phyloP scores from a whole-genome alignment of 2,888 invertebrate species.

The Aporophyla lueneburgensis region DNA sequence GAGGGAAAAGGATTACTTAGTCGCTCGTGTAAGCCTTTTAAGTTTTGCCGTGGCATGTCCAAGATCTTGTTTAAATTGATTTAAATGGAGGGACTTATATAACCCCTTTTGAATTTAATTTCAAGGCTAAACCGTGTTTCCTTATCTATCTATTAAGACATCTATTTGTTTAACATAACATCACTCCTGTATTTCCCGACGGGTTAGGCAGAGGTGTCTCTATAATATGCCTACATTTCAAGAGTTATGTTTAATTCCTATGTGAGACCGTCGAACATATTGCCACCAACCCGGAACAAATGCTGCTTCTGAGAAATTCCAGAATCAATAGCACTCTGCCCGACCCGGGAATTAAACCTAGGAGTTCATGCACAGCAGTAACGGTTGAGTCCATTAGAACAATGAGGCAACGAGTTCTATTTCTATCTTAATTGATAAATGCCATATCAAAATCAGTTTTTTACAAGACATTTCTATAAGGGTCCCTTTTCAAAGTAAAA shows the following conservation, averaged over 20 bases:
- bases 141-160: not conserved
- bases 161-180: not conserved
- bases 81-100: slow-evolving; percentile 4
- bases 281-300: too few relatives aligned
- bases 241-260: too few relatives aligned
- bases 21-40: slow-evolving; percentile 43
- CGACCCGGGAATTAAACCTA: not conserved
- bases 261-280: too few relatives aligned
- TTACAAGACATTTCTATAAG: not conserved
- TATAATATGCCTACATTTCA: too few relatives aligned
- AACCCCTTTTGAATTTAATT: slow-evolving; percentile 6
- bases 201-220: not conserved
- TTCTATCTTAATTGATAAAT: not conserved
- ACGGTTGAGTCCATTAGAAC: not conserved
- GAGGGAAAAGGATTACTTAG: slow-evolving; percentile 40
- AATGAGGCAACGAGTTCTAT: not conserved
- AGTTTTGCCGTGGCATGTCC: slow-evolving; percentile 47
- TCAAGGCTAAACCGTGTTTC: not conserved
- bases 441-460: not conserved
- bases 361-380: not conserved
- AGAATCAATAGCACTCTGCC: too few relatives aligned
- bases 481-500: not conserved
- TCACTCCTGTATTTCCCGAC: not conserved
- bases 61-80: slow-evolving; percentile 28
- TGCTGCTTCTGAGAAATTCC: too few relatives aligned